Conservation (phyloP, 2,113 vertebrate species). For the Thamnophis sirtalis region DNA sequence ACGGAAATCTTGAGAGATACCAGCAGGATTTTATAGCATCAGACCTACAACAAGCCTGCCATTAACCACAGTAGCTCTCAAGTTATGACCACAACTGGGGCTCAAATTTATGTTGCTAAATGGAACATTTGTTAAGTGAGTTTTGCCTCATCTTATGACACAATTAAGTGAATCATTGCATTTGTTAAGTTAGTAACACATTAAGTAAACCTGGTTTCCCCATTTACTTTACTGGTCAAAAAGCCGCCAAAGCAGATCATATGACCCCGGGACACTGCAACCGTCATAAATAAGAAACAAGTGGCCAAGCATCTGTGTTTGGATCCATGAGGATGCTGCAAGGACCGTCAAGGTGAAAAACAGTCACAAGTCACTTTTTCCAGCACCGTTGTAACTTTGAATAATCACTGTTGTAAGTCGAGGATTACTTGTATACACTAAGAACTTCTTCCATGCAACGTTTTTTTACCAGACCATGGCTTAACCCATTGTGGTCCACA, state of each 20-base stretch:
- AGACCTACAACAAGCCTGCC: not conserved
- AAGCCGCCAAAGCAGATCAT: not conserved
- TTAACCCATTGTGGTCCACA: not conserved
- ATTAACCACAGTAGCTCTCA: not conserved
- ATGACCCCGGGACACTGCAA: not conserved
- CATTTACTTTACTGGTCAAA: not conserved
- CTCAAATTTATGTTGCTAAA: too few species aligned
- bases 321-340: not conserved
- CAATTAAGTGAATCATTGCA: not conserved
- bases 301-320: too few species aligned
- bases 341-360: not conserved
- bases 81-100: not conserved
- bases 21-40: not conserved
- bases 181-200: not conserved
- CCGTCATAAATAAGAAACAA: not conserved
- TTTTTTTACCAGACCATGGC: not conserved
- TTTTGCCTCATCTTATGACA: too few species aligned
- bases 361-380: not conserved
- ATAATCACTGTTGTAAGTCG: not conserved
- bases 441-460: not conserved
- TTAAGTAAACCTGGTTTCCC: too few species aligned
- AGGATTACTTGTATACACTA: not conserved
- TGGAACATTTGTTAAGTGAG: too few species aligned
- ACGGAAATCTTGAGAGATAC: not conserved
- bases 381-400: too few species aligned